Evolutionary conservation across 2,888 invertebrate species (phyloP), one percentile per base, ranked within the genome.

Genomic region (Drosophila ezoana): DNA sequence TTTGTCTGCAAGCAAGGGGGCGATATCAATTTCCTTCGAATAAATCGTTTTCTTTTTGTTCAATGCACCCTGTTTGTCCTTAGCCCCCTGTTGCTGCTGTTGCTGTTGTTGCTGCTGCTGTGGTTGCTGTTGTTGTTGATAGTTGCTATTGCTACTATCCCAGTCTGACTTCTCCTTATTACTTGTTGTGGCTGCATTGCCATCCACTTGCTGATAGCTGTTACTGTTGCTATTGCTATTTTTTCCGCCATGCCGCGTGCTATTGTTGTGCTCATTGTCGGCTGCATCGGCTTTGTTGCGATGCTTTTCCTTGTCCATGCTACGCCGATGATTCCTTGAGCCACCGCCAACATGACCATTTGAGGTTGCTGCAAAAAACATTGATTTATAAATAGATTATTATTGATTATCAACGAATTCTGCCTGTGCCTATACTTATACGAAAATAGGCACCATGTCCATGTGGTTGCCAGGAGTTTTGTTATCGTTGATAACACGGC

Each of bases 241-340:
- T 47, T 84, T 83, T 28, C 77, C 80, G 64, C 69, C 69, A 47
- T 87, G 81, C 45, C 84, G 72, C 43, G 72, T 47, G 5, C 61
- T 53, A 43, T 67, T 79, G 58, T 73, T 77, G 62, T 88, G 81
- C 76, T 87, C 83, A 65, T 58, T 82, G 54, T 87, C 86, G 41
- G 54, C 71, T 23, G 72, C 58, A 52, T 82, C 76, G 53, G 65
- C 62, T 43, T 79, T 79, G 40, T 89, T 90, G 60, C 88, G 88
- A 71, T 83, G 77, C 53, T 82, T 92, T 44, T 92, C 92, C 77
- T 92, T 92, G 72, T 92, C 92, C 75, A 90, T 76, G 79, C 92
- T 92, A 64, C 92, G 92, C 47, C 91, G 90, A 79, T 90, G 90
- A 76, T 87, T 91, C 75, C 90, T 90, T 45, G 77, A 83, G 51